Evolutionary conservation across 2,113 vertebrate species (phyloP), one percentile per base, ranked within the genome.

Genomic region (Zosterops japonicus): DNA sequence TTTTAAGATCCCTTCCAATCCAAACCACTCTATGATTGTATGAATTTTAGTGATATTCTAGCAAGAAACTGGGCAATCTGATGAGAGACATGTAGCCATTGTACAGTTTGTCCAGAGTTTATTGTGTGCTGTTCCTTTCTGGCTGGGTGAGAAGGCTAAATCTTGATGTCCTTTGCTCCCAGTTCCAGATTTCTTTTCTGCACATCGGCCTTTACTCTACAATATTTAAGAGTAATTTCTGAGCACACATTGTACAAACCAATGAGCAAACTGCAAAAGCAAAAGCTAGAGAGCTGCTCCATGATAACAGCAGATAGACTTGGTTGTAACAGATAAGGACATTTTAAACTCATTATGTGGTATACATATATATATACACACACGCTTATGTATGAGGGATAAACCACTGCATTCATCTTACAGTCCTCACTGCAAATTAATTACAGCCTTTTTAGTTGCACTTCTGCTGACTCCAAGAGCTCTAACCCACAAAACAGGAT

Each of bases 401-500:
- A 71, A 91, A 74, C 25, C 0, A 2, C 56, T 52, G 44, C 86
- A 94, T 59, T 67, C 16, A 47, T 81, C 24, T 90, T 39, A 77
- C 33, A 78, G 33, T 68, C 6, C 4, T 92, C 35, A 49, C 23
- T 87, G 44, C 28, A 87, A 78, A 87, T 59, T 63, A 92, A 47
- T 87, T 75, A 71, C 39, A 84, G 76, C 22, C 47, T 39, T 77
- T 94, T 77, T 41, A 89, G 53, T 46, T 91, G 84, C 53, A 89
- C 67, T 94, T 95, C 75, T 95, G 74, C 63, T 93, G 91, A 89
- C 91, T 95, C 78, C 50, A 87, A 94, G 70, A 94, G 28, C 49
- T 93, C 47, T 87, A 94, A 85, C 78, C 84, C 93, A 90, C 94
- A 91, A 90, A 93, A 56, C 55, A 96, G 82, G 95, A 95, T 94